Evolutionary conservation across 2,797 vertebrate species (phyloP).

Genomic region (Gallinago stenura): DNA sequence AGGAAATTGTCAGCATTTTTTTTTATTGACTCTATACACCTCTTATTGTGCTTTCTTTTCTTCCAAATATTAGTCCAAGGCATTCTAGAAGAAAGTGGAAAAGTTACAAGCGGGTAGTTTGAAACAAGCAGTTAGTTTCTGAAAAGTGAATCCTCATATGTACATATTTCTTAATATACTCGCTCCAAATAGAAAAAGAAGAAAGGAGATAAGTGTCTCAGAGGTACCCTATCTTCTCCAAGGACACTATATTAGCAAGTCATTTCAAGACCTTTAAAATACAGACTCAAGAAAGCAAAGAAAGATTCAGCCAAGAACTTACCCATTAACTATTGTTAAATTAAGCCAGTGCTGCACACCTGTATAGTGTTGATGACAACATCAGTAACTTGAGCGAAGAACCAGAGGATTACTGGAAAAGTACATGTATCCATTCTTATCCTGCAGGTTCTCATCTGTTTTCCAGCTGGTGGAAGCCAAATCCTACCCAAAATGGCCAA

Average conservation of each 20-base stretch:
- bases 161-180: background rate
- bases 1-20: background rate
- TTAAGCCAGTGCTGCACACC: background rate
- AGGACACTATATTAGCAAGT: background rate
- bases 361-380: background rate
- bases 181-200: background rate
- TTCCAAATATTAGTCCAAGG: background rate
- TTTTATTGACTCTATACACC: background rate
- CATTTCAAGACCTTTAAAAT: background rate
- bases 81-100: background rate
- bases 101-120: background rate
- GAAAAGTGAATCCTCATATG: background rate
- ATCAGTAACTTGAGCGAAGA: background rate
- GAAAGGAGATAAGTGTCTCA: background rate
- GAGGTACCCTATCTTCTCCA: background rate
- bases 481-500: constrained; percentile 13
- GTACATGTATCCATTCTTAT: background rate
- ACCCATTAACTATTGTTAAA: background rate
- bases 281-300: background rate
- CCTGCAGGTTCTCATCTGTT: background rate
- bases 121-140: background rate
- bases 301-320: background rate
- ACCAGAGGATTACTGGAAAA: background rate
- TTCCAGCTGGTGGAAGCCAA: background rate
- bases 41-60: background rate